Evolutionary conservation across 2,888 invertebrate genomes (phyloP), one percentile per base, ranked within the genome.

Genomic region (Parnassius apollo): DNA sequence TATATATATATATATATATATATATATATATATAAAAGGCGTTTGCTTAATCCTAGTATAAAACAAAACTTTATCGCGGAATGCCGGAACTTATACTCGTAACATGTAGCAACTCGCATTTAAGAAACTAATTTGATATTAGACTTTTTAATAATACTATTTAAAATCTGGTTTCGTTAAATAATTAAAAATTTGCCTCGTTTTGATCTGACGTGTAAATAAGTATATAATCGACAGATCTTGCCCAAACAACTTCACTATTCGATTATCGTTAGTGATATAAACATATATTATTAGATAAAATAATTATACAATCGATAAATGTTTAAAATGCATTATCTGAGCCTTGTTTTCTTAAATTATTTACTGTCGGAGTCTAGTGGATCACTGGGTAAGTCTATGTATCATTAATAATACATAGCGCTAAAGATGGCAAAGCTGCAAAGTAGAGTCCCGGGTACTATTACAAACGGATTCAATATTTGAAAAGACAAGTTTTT

Each of bases 361-460:
- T 52, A 49, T 12, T 22, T 62, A 13, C 9, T 65, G 45, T 48
- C 54, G 0, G 57, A 45, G 13, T 53, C 59, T 42, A 45, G 59
- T 13, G 56, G 45, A 25, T 45, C 51, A n/a, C 3, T 52, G 45
- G 66, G 66, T 61, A 52, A 63, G 61, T 50, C 25, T 10, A 45
- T 48, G 0, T 49, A 7, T 4, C 8, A 13, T n/a, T 13, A 13
- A 2, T 11, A 44, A 9, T 8, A 8, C 9, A 44, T 11, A 35
- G 35, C 1, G 35, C 1, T 35, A 0, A 35, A 35, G 7, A 35
- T 18, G 4, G 35, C 7, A 4, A 35, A 35, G 35, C 7, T 0
- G 7, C 35, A 35, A 35, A 18, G 18, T 18, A 18, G 18, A 35
- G 35, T 35, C 35, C 35, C 4, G 35, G 7, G 35, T 35, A 4